Conservation (phyloP, 2,797 vertebrate species). For the Argentina silus region DNA sequence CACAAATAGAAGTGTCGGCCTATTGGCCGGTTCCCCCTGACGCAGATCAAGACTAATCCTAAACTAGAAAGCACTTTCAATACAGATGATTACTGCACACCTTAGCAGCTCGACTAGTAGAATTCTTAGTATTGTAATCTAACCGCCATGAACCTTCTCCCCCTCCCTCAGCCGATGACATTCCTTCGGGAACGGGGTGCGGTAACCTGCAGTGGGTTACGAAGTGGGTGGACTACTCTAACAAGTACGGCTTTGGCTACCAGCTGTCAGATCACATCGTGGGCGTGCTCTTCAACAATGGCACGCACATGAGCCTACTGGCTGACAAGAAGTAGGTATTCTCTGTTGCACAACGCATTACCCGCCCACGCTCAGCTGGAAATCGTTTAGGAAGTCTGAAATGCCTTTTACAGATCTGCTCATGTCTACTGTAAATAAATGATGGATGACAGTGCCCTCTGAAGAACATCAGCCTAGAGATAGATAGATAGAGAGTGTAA, state of each 20-base stretch:
- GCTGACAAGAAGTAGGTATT: slow-evolving; percentile 92
- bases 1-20: too few relatives aligned
- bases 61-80: too few relatives aligned
- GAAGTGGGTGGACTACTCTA: slow-evolving; percentile 99
- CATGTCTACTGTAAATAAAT: too few relatives aligned
- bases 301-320: slow-evolving; percentile 96
- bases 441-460: too few relatives aligned
- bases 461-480: too few relatives aligned
- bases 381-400: background rate
- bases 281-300: slow-evolving; percentile 98
- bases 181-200: slow-evolving; percentile 85
- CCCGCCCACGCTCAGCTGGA: background rate
- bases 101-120: too few relatives aligned
- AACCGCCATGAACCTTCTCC: background rate
- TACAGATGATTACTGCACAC: too few relatives aligned
- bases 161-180: slow-evolving; percentile 76
- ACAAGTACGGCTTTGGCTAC: slow-evolving; percentile 99
- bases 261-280: slow-evolving; percentile 97
- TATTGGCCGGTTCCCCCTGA: too few relatives aligned
- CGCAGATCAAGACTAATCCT: too few relatives aligned
- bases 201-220: slow-evolving; percentile 95
- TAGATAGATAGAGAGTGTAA: background rate
- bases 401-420: too few relatives aligned
- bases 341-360: background rate
- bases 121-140: background rate